Percentiles rank a stretch among this genome's conserved stretches.
These are phyloP conservation scores for Plectrocnemia conspersa DNA, from an alignment of 1,140 invertebrate species.

Conservation along the genomic window DNA sequence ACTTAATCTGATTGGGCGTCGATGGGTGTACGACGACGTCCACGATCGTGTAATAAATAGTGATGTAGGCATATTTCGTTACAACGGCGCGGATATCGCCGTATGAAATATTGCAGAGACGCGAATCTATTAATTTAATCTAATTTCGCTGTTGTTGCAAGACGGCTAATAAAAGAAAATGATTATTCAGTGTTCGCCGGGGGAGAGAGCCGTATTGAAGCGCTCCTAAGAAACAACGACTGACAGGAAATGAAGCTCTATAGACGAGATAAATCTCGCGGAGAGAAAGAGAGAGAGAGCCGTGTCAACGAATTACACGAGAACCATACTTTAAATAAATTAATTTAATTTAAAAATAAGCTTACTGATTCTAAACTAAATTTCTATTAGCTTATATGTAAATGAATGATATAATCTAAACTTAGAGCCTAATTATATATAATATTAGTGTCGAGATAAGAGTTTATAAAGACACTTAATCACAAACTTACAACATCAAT, in stretches of 20 bases:
- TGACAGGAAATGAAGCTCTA: slow-evolving; percentile 28
- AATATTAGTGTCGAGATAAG: too few species aligned
- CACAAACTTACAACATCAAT: too few species aligned
- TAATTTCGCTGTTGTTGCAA: slow-evolving; percentile 34
- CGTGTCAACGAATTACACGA: slow-evolving; percentile 9
- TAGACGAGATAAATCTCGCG: slow-evolving; percentile 22
- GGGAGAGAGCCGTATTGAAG: slow-evolving; percentile 5
- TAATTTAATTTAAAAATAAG: too few species aligned
- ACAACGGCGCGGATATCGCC: slow-evolving; percentile 5
- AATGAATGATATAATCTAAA: too few species aligned
- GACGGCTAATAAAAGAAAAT: slow-evolving; percentile 32
- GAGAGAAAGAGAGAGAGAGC: background rate
- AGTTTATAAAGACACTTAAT: too few species aligned
- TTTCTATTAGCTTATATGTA: too few species aligned
- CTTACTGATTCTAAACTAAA: too few species aligned
- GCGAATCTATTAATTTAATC: slow-evolving; percentile 30
- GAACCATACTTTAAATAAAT: too few species aligned
- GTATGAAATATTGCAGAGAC: slow-evolving; percentile 16
- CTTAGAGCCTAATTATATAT: too few species aligned
- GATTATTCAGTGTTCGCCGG: slow-evolving; percentile 30
- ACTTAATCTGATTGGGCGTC: background rate
- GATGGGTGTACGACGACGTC: background rate
- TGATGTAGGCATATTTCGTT: slow-evolving; percentile 18
- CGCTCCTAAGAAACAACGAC: slow-evolving; percentile 24
- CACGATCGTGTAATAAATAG: slow-evolving; percentile 10